These are phyloP conservation scores for Cyprinodon variegatus DNA, from an alignment of 2,113 vertebrate genomes.

Conservation along the genomic window DNA sequence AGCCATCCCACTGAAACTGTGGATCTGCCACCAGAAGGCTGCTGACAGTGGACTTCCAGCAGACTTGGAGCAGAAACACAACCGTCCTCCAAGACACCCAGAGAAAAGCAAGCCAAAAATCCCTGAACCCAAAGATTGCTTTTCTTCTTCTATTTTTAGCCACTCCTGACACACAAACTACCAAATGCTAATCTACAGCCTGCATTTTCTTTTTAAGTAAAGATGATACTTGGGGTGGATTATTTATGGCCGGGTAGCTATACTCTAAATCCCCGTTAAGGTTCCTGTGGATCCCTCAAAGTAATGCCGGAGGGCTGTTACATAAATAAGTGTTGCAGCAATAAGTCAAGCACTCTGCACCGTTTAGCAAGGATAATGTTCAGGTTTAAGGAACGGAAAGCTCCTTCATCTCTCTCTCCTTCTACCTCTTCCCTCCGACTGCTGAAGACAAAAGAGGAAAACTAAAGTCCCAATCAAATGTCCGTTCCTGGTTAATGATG, in stretches of 20 bases:
- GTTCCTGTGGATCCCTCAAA: slow-evolving; percentile 41
- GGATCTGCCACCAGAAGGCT: background rate
- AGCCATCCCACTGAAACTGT: background rate
- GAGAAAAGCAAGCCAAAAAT: background rate
- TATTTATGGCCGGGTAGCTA: slow-evolving; percentile 73
- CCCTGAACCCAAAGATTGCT: background rate
- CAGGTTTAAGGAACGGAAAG: slow-evolving; percentile 5
- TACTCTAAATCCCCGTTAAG: slow-evolving; percentile 73
- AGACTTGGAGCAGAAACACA: background rate
- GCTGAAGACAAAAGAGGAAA: background rate
- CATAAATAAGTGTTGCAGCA: slow-evolving; percentile 42
- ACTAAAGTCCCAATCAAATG: background rate
- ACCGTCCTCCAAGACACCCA: background rate
- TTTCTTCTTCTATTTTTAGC: slow-evolving; percentile 1
- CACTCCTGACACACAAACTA: slow-evolving; percentile 42
- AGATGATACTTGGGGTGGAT: slow-evolving; percentile 75
- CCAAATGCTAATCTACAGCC: slow-evolving; percentile 75
- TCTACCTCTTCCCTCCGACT: background rate
- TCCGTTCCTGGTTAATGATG: slow-evolving; percentile 35
- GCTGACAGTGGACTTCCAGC: background rate
- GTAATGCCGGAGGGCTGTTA: slow-evolving; percentile 23
- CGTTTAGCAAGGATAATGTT: slow-evolving; percentile 44
- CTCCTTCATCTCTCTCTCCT: background rate
- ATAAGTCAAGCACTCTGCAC: slow-evolving; percentile 11
- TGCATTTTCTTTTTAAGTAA: slow-evolving; percentile 77